A percentile compares a stretch with the other conserved stretches of the same genome.
These are phyloP conservation scores for Ctena decussata DNA, from an alignment of 2,888 invertebrate genomes.

Conservation along the genomic window DNA sequence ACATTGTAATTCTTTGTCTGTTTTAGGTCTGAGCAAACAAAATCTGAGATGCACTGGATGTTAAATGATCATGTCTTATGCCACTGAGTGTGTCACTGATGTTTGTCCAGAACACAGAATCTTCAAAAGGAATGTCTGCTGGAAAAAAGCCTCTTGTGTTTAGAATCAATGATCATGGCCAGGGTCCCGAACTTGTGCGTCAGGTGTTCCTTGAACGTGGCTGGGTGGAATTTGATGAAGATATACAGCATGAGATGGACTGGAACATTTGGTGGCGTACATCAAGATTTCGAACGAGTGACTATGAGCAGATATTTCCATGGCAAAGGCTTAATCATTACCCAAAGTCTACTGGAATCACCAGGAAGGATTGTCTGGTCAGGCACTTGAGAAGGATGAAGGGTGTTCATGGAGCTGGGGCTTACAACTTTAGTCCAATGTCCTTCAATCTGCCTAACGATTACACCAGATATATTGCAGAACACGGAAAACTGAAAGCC, in stretches of 20 bases:
- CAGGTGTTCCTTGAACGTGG: slow-evolving; percentile 93
- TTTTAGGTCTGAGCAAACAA: neutral
- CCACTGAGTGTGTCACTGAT: neutral
- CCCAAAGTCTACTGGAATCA: slow-evolving; percentile 92
- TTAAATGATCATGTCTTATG: neutral
- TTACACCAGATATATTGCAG: slow-evolving; percentile 94
- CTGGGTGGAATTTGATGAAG: slow-evolving; percentile 92
- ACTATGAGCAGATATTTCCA: slow-evolving; percentile 80
- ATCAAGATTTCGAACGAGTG: slow-evolving; percentile 90
- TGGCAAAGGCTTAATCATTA: slow-evolving; percentile 91
- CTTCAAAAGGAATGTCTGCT: slow-evolving; percentile 43
- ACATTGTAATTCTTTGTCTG: too few relatives aligned
- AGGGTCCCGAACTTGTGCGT: slow-evolving; percentile 82
- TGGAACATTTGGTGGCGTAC: slow-evolving; percentile 96
- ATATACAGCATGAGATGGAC: slow-evolving; percentile 87
- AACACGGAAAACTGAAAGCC: slow-evolving; percentile 88
- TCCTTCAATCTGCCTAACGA: slow-evolving; percentile 94
- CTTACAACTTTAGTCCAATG: slow-evolving; percentile 92
- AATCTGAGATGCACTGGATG: neutral
- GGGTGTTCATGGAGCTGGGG: slow-evolving; percentile 92
- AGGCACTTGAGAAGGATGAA: slow-evolving; percentile 92
- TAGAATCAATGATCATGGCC: slow-evolving; percentile 84
- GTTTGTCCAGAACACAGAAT: neutral
- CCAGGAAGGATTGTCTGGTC: slow-evolving; percentile 93
- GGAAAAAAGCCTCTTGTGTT: slow-evolving; percentile 76